A percentile compares a stretch with the other conserved stretches of the same genome.
Conservation (phyloP, 35 echinoderm and acorn worm genomes). For the Acanthaster planci region DNA sequence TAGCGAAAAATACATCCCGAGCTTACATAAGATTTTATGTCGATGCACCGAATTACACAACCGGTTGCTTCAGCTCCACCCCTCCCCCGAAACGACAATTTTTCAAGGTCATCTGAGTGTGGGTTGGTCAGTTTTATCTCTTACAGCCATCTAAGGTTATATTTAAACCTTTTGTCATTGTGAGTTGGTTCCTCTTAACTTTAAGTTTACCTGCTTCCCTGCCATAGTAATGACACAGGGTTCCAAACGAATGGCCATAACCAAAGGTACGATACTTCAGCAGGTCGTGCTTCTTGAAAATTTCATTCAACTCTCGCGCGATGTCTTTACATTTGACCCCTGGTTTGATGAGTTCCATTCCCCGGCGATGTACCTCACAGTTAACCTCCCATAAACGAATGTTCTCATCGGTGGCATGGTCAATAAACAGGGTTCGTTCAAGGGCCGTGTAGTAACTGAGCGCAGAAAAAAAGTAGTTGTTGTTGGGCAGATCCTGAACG, state of each 20-base stretch:
- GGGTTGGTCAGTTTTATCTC: too few relatives aligned
- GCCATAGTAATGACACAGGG: conserved; percentile 92
- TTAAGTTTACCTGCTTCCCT: conserved; percentile 77
- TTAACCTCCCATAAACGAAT: conserved; percentile 80
- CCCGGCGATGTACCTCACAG: conserved; percentile 67
- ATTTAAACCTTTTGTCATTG: not conserved
- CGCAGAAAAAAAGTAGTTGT: not conserved
- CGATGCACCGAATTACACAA: too few relatives aligned
- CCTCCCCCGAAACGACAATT: too few relatives aligned
- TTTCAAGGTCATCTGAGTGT: too few relatives aligned
- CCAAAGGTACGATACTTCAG: conserved; percentile 84
- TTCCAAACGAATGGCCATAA: conserved; percentile 90
- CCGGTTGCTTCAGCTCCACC: too few relatives aligned
- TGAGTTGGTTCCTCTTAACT: too few relatives aligned
- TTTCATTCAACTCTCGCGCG: conserved; percentile 75
- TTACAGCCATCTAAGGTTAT: too few relatives aligned
- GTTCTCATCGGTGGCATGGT: conserved; percentile 56
- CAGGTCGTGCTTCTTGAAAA: conserved; percentile 65
- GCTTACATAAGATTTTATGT: too few relatives aligned
- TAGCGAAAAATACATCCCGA: too few relatives aligned
- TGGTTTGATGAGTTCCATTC: conserved; percentile 73
- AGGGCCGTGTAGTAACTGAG: conserved; percentile 76
- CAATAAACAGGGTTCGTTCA: conserved; percentile 67
- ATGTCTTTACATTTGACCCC: conserved; percentile 76
- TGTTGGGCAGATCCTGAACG: too few relatives aligned